A percentile compares a stretch with the other conserved stretches of the same genome.
These are phyloP conservation scores for Epistrophella euchroma DNA, from an alignment of 2,888 invertebrate genomes.

Conservation along the genomic window DNA sequence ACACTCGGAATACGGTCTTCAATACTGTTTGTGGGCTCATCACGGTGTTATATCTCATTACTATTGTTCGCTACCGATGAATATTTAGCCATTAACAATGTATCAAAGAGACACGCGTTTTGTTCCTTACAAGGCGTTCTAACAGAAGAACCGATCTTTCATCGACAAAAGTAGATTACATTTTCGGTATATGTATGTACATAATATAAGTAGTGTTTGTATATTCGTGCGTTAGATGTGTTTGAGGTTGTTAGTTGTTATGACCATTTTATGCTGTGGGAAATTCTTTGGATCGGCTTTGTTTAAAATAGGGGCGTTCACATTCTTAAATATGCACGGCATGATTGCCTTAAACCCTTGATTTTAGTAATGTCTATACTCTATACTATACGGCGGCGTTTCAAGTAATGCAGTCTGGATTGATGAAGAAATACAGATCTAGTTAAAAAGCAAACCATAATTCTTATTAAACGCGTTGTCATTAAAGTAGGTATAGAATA, in stretches of 20 bases:
- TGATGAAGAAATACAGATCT: too few species aligned
- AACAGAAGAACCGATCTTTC: conserved; percentile 29
- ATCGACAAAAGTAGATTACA: conserved; percentile 51
- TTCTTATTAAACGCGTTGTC: too few species aligned
- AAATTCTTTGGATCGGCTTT: neutral
- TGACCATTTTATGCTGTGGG: conserved; percentile 52
- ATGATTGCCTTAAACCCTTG: too few species aligned
- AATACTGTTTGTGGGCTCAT: conserved; percentile 41
- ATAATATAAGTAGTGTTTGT: neutral
- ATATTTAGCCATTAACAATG: conserved; percentile 58
- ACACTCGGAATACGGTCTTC: conserved; percentile 16
- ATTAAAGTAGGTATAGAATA: too few species aligned
- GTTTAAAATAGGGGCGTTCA: too few species aligned
- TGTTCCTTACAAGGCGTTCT: conserved; percentile 40
- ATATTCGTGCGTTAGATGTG: conserved; percentile 9
- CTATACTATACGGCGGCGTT: too few species aligned
- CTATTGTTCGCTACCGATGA: conserved; percentile 60
- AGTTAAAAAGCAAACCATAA: too few species aligned
- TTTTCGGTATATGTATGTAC: conserved; percentile 29
- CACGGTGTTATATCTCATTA: conserved; percentile 64
- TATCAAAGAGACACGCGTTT: conserved; percentile 24
- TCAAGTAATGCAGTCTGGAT: too few species aligned
- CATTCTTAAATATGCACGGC: too few species aligned
- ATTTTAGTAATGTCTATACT: too few species aligned
- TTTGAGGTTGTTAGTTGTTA: conserved; percentile 41